phyloP scores from a whole-genome alignment of 2,888 invertebrate genomes.

The Leptinotarsa peninsularis region DNA sequence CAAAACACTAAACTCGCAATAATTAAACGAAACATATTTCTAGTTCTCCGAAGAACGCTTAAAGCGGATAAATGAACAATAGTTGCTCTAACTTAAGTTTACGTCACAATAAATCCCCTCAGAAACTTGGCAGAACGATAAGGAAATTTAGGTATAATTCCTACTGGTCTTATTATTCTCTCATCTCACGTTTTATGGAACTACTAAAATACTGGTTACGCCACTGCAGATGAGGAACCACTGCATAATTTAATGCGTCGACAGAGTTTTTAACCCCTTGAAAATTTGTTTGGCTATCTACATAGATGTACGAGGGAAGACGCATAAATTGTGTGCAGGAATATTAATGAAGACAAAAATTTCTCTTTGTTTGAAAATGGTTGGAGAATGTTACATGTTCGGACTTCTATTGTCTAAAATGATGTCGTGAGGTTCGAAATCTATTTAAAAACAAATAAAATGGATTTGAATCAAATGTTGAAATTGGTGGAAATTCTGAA shows the following conservation, averaged over 20 bases:
- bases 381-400: no score
- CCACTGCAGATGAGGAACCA: constrained; percentile 20
- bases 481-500: no score
- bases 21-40: constrained; percentile 3
- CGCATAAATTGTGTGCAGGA: not conserved
- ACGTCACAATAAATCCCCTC: constrained; percentile 2
- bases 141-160: constrained; percentile 9
- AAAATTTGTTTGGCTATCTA: constrained; percentile 4
- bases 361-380: no score
- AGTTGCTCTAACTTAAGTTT: not conserved
- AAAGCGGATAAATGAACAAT: constrained; percentile 11
- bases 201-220: constrained; percentile 20
- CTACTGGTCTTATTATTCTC: constrained; percentile 9
- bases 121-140: not conserved
- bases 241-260: constrained; percentile 23
- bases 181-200: constrained; percentile 19
- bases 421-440: no score
- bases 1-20: not conserved
- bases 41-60: not conserved
- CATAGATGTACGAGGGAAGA: not conserved
- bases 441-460: no score
- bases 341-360: not conserved
- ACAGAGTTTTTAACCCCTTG: constrained; percentile 10
- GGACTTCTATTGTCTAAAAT: no score
- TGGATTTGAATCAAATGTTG: no score